These are phyloP conservation scores for Plectrocnemia conspersa DNA, from an alignment of 1,140 invertebrate species.

Conservation along the genomic window DNA sequence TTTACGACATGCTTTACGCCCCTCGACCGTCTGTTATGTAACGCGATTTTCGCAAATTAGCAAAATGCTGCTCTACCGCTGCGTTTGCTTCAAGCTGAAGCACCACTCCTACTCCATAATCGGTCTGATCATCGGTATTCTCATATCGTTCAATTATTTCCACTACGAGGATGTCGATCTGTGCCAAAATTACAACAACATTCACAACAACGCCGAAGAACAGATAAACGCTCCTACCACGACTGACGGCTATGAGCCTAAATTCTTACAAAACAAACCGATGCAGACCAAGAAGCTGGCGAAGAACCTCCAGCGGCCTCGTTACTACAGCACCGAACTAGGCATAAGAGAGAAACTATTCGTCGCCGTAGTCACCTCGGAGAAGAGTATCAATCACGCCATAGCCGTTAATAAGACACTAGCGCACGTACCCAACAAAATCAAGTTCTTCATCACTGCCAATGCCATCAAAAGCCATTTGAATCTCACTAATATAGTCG, in stretches of 20 bases:
- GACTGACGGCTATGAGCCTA: conserved; percentile 45
- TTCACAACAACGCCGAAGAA: conserved; percentile 26
- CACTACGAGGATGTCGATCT: conserved; percentile 39
- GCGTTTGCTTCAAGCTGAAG: conserved; percentile 46
- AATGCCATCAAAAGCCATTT: conserved; percentile 60
- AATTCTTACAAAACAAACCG: conserved; percentile 37
- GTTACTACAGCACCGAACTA: conserved; percentile 90
- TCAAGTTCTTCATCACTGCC: conserved; percentile 69
- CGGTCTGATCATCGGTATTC: conserved; percentile 43
- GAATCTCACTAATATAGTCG: conserved; percentile 69
- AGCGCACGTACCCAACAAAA: conserved; percentile 71
- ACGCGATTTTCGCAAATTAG: not conserved
- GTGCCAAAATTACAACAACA: conserved; percentile 32
- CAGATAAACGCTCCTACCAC: conserved; percentile 9
- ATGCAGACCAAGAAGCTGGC: conserved; percentile 36
- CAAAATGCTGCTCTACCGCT: conserved; percentile 42
- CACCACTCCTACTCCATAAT: conserved; percentile 48
- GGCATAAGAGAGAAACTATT: conserved; percentile 87
- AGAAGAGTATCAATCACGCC: conserved; percentile 65
- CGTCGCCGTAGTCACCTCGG: conserved; percentile 73
- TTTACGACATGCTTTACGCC: too few species aligned
- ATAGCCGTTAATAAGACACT: conserved; percentile 77
- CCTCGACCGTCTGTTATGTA: too few species aligned
- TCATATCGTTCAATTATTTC: conserved; percentile 41
- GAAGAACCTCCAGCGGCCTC: conserved; percentile 63